Percentiles rank a stretch among this genome's conserved stretches.
Conservation (phyloP, 2,888 invertebrate species). For the Cosmopolites sordidus region DNA sequence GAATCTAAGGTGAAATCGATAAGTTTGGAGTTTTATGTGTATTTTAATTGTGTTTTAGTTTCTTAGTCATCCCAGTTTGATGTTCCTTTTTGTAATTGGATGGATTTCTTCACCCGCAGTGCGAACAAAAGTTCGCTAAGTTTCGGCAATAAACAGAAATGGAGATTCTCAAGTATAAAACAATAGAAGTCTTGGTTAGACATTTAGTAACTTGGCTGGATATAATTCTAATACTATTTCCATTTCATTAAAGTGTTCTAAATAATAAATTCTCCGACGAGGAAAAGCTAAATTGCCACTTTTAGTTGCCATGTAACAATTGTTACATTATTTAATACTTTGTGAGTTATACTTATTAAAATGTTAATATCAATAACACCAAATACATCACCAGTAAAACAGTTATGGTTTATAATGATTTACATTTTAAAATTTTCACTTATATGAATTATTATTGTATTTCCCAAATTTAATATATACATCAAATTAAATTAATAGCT, state of each 20-base stretch:
- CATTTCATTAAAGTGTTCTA: slow-evolving; percentile 7
- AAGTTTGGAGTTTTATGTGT: slow-evolving; percentile 2
- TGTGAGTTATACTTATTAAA: too few species aligned
- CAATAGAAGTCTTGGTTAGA: slow-evolving; percentile 13
- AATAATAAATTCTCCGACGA: slow-evolving; percentile 6
- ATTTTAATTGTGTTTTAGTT: slow-evolving; percentile 1
- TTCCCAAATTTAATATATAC: too few species aligned
- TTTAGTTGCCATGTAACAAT: not conserved
- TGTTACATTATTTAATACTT: not conserved
- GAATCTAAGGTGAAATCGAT: not conserved
- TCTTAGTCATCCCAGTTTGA: not conserved
- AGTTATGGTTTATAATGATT: too few species aligned
- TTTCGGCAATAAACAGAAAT: slow-evolving; percentile 20
- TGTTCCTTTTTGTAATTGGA: slow-evolving; percentile 10
- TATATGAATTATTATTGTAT: too few species aligned
- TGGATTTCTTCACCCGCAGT: slow-evolving; percentile 14
- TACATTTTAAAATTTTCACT: too few species aligned
- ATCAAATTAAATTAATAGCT: too few species aligned
- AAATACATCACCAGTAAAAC: too few species aligned
- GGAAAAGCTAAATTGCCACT: not conserved
- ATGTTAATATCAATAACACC: too few species aligned
- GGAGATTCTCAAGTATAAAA: slow-evolving; percentile 12
- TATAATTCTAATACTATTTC: slow-evolving; percentile 1
- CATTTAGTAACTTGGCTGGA: slow-evolving; percentile 11
- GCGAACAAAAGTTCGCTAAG: slow-evolving; percentile 18